These are phyloP conservation scores for Molanna angustata DNA, from an alignment of 2,888 invertebrate genomes.

Conservation along the genomic window DNA sequence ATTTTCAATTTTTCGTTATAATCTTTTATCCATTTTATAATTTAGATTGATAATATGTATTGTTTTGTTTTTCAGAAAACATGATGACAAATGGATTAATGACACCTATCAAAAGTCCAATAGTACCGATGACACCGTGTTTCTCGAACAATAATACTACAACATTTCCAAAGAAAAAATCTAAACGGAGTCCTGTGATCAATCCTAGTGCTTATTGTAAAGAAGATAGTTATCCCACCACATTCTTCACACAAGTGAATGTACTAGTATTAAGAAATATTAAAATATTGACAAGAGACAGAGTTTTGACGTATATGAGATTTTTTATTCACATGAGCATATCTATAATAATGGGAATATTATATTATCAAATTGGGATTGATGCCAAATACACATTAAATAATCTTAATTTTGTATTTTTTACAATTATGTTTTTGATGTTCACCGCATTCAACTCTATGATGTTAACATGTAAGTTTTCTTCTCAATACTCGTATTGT, in stretches of 20 bases:
- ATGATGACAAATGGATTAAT: conserved; percentile 51
- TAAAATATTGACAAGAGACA: conserved; percentile 65
- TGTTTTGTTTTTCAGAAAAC: conserved; percentile 43
- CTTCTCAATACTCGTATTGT: conserved; percentile 9
- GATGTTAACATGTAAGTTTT: conserved; percentile 81
- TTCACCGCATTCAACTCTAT: conserved; percentile 91
- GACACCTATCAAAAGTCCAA: conserved; percentile 52
- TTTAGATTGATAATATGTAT: too few relatives aligned
- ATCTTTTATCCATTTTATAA: too few relatives aligned
- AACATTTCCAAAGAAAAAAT: conserved; percentile 31
- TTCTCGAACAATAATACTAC: conserved; percentile 36
- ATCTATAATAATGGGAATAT: conserved; percentile 75
- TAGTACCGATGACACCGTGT: conserved; percentile 35
- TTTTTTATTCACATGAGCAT: conserved; percentile 76
- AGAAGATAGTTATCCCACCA: conserved; percentile 52
- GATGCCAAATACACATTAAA: conserved; percentile 79
- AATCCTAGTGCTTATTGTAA: conserved; percentile 36
- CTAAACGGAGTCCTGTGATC: conserved; percentile 26
- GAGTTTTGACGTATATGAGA: conserved; percentile 72
- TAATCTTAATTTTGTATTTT: conserved; percentile 88
- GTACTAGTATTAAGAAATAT: conserved; percentile 63
- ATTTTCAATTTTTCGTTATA: neutral
- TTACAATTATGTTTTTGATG: conserved; percentile 91
- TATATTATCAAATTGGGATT: conserved; percentile 84
- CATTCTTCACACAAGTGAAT: conserved; percentile 56